These are phyloP conservation scores for Himantopus leucocephalus DNA, from an alignment of 2,113 vertebrate species.

Conservation along the genomic window DNA sequence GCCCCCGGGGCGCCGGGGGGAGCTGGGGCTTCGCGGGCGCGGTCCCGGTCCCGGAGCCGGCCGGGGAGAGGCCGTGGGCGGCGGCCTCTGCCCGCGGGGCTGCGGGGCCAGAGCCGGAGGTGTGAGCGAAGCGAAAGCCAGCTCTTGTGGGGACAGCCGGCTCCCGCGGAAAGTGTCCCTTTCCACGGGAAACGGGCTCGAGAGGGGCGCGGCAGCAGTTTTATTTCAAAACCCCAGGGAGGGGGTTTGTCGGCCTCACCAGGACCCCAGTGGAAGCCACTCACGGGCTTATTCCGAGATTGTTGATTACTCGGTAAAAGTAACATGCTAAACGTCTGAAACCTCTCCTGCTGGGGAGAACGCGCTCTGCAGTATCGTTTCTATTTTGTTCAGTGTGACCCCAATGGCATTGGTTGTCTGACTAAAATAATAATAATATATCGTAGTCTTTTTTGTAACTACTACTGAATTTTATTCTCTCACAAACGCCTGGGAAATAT, in stretches of 20 bases:
- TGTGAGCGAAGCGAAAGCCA: neutral
- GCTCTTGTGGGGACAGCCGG: neutral
- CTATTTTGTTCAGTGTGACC: neutral
- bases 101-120: neutral
- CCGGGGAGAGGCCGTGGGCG: neutral
- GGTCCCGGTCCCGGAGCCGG: too few species aligned
- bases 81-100: neutral
- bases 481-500: neutral
- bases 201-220: neutral
- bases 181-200: rapidly evolving
- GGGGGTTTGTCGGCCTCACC: neutral
- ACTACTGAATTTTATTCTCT: neutral
- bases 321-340: rapidly evolving
- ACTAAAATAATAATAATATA: neutral
- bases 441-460: neutral
- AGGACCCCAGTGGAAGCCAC: rapidly evolving
- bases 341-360: neutral
- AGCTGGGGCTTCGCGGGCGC: neutral
- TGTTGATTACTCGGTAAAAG: neutral
- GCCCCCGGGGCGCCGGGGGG: neutral
- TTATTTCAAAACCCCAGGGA: too few species aligned
- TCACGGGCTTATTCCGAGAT: rapidly evolving
- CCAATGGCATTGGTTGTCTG: neutral
- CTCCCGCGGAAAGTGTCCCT: too few species aligned
- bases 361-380: rapidly evolving